Percentiles rank a stretch among this genome's conserved stretches.
These are phyloP conservation scores for Aythya fuligula DNA, from an alignment of 2,797 vertebrate species.

Conservation along the genomic window DNA sequence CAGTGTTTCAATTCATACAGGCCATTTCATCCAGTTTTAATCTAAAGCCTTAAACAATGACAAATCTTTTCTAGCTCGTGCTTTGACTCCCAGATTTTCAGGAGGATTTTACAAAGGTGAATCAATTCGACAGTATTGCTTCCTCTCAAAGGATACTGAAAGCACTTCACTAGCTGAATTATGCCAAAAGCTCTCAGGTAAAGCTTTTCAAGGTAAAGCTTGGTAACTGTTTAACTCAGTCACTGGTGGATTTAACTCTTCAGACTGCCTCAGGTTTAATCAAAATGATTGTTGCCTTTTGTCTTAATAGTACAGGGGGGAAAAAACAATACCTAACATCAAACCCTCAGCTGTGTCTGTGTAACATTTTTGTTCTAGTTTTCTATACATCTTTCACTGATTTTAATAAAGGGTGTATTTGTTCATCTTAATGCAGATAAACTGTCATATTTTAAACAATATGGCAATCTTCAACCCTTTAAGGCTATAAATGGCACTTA, in stretches of 20 bases:
- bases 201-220: background rate
- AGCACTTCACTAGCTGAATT: background rate
- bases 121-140: background rate
- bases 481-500: background rate
- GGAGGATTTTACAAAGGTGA: background rate
- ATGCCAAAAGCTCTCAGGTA: background rate
- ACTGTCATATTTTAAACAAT: background rate
- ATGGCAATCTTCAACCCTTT: background rate
- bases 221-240: background rate
- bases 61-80: background rate
- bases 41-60: background rate
- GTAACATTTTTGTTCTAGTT: background rate
- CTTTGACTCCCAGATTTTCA: background rate
- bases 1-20: background rate
- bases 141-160: background rate
- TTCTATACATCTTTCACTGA: background rate
- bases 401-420: background rate
- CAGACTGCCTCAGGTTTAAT: background rate
- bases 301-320: background rate
- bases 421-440: background rate
- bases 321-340: background rate
- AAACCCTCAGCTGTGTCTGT: background rate
- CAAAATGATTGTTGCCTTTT: background rate
- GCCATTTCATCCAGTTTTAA: background rate
- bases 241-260: background rate